Percentiles rank a stretch among this genome's conserved stretches.
phyloP scores from a whole-genome alignment of 2,113 vertebrate species.

The Lethenteron reissneri region DNA sequence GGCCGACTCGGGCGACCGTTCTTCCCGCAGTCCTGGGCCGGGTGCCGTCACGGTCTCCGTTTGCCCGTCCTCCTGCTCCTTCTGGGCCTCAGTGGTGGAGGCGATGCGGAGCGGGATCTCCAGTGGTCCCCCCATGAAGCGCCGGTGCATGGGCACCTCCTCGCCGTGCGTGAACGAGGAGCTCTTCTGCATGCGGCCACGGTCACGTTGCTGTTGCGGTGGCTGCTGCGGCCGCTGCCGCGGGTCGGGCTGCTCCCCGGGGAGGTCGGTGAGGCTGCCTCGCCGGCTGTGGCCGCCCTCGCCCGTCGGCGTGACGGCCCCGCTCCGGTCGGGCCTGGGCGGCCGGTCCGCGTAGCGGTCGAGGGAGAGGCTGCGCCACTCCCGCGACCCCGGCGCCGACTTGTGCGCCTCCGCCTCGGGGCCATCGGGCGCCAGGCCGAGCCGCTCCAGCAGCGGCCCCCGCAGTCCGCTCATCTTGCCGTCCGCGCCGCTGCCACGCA shows the following conservation, averaged over 20 bases:
- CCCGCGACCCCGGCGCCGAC: too few relatives aligned
- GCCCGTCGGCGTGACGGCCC: conserved; percentile 11
- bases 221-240: not conserved
- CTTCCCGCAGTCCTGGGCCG: too few relatives aligned
- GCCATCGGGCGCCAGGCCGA: conserved; percentile 36
- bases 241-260: not conserved
- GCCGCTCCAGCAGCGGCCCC: conserved; percentile 68
- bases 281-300: conserved; percentile 25
- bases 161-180: conserved; percentile 86
- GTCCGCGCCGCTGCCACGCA: conserved; percentile 46
- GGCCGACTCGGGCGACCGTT: not conserved
- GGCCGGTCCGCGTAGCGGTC: conserved; percentile 23
- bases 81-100: too few relatives aligned
- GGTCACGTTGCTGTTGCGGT: too few relatives aligned
- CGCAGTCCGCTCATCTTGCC: conserved; percentile 74
- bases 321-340: conserved; percentile 20
- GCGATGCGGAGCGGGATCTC: conserved; percentile 39
- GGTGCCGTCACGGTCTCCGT: not conserved
- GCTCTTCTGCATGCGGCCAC: conserved; percentile 43
- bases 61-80: not conserved
- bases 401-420: conserved; percentile 17
- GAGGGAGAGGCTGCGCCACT: conserved; percentile 13
- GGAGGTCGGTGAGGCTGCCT: conserved; percentile 34
- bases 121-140: conserved; percentile 47
- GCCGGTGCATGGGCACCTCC: conserved; percentile 53